phyloP scores from a whole-genome alignment of 2,888 invertebrate genomes.

The Polymixis flavicincta region DNA sequence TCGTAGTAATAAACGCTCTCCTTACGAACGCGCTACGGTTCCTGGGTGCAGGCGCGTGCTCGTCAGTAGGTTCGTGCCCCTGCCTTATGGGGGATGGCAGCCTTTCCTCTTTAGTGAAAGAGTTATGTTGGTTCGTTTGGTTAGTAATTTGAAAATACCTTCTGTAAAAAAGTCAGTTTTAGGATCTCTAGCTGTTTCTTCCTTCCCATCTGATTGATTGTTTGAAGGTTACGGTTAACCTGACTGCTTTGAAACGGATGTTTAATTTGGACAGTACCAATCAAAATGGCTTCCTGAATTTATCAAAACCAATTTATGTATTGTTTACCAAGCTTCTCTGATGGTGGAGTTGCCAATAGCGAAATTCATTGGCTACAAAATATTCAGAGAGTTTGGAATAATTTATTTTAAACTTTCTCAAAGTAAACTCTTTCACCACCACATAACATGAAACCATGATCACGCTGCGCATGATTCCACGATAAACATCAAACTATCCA shows the following conservation, averaged over 20 bases:
- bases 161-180: not conserved
- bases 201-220: not conserved
- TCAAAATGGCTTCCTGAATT: not conserved
- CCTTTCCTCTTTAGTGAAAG: constrained; percentile 16
- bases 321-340: not conserved
- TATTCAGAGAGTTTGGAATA: not conserved
- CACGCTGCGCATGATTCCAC: constrained; percentile 36
- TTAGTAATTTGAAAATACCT: constrained; percentile 11
- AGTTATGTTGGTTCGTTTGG: constrained; percentile 25
- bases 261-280: not conserved
- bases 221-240: not conserved
- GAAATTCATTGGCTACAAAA: not conserved
- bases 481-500: constrained; percentile 55
- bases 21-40: constrained; percentile 34
- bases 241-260: not conserved
- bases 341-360: not conserved
- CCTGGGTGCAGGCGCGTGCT: constrained; percentile 41
- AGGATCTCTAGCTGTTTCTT: not conserved
- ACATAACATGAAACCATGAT: constrained; percentile 26
- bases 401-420: constrained; percentile 21
- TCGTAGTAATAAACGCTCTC: constrained; percentile 67
- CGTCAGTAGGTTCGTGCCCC: constrained; percentile 31
- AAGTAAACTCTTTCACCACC: constrained; percentile 11
- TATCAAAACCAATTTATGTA: not conserved
- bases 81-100: constrained; percentile 31